Evolutionary conservation across 2,888 invertebrate genomes (phyloP), one percentile per base, ranked within the genome.

Genomic region (Diloba caeruleocephala): DNA sequence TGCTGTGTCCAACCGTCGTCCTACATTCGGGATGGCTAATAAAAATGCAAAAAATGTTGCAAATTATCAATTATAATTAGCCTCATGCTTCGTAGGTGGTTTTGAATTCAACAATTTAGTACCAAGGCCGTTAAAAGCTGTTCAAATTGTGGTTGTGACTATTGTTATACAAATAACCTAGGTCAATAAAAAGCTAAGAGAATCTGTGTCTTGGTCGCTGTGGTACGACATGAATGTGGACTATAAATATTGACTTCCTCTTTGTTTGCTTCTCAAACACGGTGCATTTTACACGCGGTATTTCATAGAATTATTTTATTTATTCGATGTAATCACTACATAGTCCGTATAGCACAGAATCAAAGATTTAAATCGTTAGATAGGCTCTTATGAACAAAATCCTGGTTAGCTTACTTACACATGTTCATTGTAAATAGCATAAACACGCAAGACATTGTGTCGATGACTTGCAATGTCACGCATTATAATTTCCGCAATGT

Each of bases 61-160:
- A 66, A 85, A 90, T 91, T 90, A 89, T 87, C 88, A 89, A 89
- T 90, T 91, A 87, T 87, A 90, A 90, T 90, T 90, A 89, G 88
- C 83, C 68, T 53, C 73, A 66, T 65, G 64, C 69, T 53, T 65
- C 62, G 71, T 67, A 54, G 54, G 56, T 28, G 57, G 46, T 51
- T 57, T 53, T 66, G 63, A 63, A 76, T 68, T 56, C 55, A 21
- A 21, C 21, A 7, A 5, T 5, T 7, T 21, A 5, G 48, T 43
- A 13, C 5, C 21, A 26, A 41, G 26, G 21, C 50, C 38, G 58
- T 59, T 32, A 39, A 55, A 41, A 23, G 21, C 50, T 41, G 58
- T 59, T 32, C 36, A 55, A 14, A 28, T 42, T 38, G 19, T 55
- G 41, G 42, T 44, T 45, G 42, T 25, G 31, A 23, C 28, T 39